Base-by-base conservation (phyloP, 2,113 vertebrate genomes). In the Megaceryle torquata region DNA sequence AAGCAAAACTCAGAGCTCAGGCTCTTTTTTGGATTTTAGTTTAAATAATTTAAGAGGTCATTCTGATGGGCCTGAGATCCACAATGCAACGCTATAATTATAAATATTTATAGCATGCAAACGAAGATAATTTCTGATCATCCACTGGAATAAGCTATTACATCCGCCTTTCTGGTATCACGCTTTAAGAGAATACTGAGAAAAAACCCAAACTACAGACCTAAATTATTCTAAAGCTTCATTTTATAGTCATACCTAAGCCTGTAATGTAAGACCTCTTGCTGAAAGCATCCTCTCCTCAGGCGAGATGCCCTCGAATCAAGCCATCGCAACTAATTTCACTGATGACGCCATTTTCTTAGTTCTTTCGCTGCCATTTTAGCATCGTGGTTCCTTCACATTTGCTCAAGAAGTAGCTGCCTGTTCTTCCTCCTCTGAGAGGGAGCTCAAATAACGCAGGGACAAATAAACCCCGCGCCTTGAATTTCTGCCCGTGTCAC, bases 331-430 rank as follows among this genome's bases (percentile, higher is more conserved):
- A 85, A 92, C 77, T 77, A 59, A 92, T 82, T 92, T 64, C 95
- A 90, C 69, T 74, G 77, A 80, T 86, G 98, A 97, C 97, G 97
- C 98, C 98, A 98, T 98, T 97, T 98, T 97, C 93, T 97, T 71
- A 71, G 79, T 90, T 82, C 93, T 83, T 96, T 64, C 15, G 53
- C 98, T 98, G 98, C 97, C 98, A 98, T 98, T 97, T 98, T 97
- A 98, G 96, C 89, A 84, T 53, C 1, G 3, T 48, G 72, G 69
- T 93, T 82, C 82, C 16, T 29, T 82, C 28, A 60, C 5, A 16
- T 39, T 91, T 92, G 67, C 77, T 67, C 1, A 2, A 56, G 67
- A 92, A 91, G 77, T 39, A 83, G 77, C 80, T 50, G 60, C 3
- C 3, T 7, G 9, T 68, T 72, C 60, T 89, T 80, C 54, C 48